These are phyloP conservation scores for Aurelia aurita DNA, from an alignment of 30 jellyfish, hydroid and myxozoan species.

Conservation along the genomic window DNA sequence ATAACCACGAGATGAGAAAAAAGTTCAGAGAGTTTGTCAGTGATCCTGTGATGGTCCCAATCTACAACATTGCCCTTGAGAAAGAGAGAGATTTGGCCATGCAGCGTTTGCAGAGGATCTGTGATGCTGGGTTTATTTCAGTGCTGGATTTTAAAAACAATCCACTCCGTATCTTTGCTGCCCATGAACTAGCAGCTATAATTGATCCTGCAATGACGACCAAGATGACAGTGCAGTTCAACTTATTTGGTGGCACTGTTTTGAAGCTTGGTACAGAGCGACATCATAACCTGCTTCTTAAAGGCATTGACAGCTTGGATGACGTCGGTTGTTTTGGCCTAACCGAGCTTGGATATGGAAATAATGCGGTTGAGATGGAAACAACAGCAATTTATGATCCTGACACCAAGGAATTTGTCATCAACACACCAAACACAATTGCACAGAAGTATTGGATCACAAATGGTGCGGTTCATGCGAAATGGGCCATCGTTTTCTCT, in stretches of 20 bases:
- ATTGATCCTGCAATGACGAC: constrained; percentile 97
- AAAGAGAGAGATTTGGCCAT: constrained; percentile 89
- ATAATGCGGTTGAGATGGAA: constrained; percentile 96
- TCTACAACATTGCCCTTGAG: constrained; percentile 74
- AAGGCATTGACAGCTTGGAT: constrained; percentile 82
- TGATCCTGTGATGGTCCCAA: constrained; percentile 88
- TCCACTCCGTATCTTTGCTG: constrained; percentile 92
- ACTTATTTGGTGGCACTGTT: constrained; percentile 92
- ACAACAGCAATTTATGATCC: constrained; percentile 89
- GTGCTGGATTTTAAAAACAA: constrained; percentile 83
- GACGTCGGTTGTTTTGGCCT: constrained; percentile 95
- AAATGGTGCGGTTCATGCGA: constrained; percentile 92
- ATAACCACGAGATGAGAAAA: constrained; percentile 84
- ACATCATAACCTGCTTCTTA: constrained; percentile 76
- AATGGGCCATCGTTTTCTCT: constrained; percentile 90
- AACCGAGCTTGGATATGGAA: constrained; percentile 95
- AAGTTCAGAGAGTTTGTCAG: constrained; percentile 82
- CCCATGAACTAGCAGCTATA: constrained; percentile 91
- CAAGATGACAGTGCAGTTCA: constrained; percentile 94
- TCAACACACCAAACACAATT: constrained; percentile 85
- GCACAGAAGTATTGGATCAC: constrained; percentile 96
- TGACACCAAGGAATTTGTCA: constrained; percentile 70
- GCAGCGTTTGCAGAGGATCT: constrained; percentile 81
- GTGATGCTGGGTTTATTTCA: constrained; percentile 94
- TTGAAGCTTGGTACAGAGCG: constrained; percentile 93